Conservation (phyloP, 2,797 vertebrate genomes). For the Bradypodion ventrale region DNA sequence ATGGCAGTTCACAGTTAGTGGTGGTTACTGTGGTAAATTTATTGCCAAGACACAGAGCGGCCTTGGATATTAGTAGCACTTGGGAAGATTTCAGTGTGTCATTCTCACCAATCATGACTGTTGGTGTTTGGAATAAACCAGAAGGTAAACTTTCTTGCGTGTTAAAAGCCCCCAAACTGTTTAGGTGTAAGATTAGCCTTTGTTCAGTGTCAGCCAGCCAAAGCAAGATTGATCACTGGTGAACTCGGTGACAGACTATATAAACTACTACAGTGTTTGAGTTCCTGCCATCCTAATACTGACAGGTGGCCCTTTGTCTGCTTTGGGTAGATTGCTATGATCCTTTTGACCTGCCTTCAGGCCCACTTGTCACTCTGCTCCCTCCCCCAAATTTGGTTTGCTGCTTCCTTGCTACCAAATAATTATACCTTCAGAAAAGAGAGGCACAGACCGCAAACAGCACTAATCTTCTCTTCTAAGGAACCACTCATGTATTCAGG, state of each 20-base stretch:
- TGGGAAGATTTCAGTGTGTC: constrained; percentile 54
- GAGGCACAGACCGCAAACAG: constrained; percentile 21
- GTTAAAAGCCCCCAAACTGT: constrained; percentile 56
- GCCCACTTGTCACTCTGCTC: constrained; percentile 34
- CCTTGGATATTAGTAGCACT: constrained; percentile 59
- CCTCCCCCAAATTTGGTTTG: constrained; percentile 22
- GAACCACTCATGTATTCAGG: constrained; percentile 41
- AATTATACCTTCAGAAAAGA: constrained; percentile 36
- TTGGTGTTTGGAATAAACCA: constrained; percentile 58
- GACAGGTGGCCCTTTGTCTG: constrained; percentile 34
- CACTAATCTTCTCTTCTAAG: constrained; percentile 11
- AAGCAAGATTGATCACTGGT: constrained; percentile 42
- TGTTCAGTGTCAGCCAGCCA: constrained; percentile 58
- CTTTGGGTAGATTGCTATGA: constrained; percentile 31
- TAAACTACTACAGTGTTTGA: constrained; percentile 37
- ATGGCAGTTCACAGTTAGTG: constrained; percentile 25
- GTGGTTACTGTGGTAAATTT: constrained; percentile 30
- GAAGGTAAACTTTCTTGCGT: constrained; percentile 64
- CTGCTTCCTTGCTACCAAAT: constrained; percentile 30
- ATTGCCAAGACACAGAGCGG: constrained; percentile 46
- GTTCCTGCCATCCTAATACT: constrained; percentile 39
- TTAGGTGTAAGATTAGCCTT: constrained; percentile 66
- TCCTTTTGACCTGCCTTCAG: constrained; percentile 52
- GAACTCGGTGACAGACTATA: constrained; percentile 37
- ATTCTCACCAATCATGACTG: constrained; percentile 57